Evolutionary conservation across 2,113 vertebrate species (phyloP).

Genomic region (Ophiodon elongatus): DNA sequence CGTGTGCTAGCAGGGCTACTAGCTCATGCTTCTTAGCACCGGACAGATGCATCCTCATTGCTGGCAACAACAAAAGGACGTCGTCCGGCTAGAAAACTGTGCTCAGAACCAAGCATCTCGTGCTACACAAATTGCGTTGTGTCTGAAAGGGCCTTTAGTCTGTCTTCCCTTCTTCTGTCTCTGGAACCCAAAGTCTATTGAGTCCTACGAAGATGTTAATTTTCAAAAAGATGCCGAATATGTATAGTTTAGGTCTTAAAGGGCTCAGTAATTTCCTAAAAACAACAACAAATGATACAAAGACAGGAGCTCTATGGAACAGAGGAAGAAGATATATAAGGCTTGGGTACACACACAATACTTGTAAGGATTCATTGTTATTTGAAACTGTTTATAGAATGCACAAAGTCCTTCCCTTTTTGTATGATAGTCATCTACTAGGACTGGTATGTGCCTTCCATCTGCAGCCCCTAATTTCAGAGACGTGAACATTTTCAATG

Average conservation of each 20-base stretch:
- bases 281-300: neutral
- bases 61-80: neutral
- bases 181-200: too few relatives aligned
- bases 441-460: conserved; percentile 19
- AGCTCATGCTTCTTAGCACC: neutral
- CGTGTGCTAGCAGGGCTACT: neutral
- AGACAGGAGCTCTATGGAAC: neutral
- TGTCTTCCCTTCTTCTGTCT: neutral
- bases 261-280: neutral
- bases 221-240: neutral
- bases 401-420: neutral
- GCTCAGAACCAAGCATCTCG: too few relatives aligned
- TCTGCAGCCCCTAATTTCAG: conserved; percentile 51
- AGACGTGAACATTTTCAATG: conserved; percentile 30
- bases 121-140: neutral
- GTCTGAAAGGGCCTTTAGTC: neutral
- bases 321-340: neutral
- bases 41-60: neutral
- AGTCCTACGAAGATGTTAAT: too few relatives aligned
- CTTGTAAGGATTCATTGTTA: neutral
- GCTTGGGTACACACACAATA: neutral
- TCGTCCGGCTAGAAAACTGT: neutral
- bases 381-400: neutral
- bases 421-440: conserved; percentile 16
- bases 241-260: neutral